A percentile compares a stretch with the other conserved stretches of the same genome.
phyloP scores from a whole-genome alignment of 2,113 vertebrate genomes.

The Rafetus swinhoei region DNA sequence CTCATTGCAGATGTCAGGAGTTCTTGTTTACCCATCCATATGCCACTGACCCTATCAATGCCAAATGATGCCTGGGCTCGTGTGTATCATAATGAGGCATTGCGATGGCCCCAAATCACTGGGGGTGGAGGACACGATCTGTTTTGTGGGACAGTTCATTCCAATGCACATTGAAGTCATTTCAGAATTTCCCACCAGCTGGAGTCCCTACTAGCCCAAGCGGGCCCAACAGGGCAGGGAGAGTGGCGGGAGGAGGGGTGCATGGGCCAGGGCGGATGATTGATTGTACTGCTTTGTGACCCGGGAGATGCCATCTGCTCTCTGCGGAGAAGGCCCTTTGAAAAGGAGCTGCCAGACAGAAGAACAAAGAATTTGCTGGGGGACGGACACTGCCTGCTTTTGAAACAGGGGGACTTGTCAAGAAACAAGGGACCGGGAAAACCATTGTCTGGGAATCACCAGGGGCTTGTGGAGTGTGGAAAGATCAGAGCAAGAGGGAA shows the following conservation, averaged over 20 bases:
- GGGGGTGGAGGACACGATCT: too few relatives aligned
- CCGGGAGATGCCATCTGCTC: neutral
- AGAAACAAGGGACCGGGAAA: neutral
- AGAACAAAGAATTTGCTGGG: neutral
- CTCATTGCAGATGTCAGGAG: too few relatives aligned
- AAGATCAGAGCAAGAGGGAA: neutral
- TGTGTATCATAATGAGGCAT: neutral
- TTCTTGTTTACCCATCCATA: too few relatives aligned
- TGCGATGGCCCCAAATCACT: neutral
- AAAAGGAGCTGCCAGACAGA: neutral
- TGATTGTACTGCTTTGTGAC: neutral
- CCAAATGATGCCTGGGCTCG: neutral
- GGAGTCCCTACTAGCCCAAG: neutral
- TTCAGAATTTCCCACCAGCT: neutral
- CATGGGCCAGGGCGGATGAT: neutral
- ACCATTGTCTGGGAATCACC: neutral
- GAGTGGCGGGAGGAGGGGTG: too few relatives aligned
- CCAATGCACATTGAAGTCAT: neutral
- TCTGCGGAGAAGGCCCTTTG: neutral
- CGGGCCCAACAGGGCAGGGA: neutral
- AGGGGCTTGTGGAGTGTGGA: neutral
- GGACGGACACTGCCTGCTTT: neutral
- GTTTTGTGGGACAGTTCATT: neutral
- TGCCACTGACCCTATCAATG: too few relatives aligned
- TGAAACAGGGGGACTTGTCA: neutral